Percentiles rank a stretch among this genome's conserved stretches.
These are phyloP conservation scores for Clarias laeviceps DNA, from an alignment of 2,797 vertebrate genomes.

Conservation along the genomic window DNA sequence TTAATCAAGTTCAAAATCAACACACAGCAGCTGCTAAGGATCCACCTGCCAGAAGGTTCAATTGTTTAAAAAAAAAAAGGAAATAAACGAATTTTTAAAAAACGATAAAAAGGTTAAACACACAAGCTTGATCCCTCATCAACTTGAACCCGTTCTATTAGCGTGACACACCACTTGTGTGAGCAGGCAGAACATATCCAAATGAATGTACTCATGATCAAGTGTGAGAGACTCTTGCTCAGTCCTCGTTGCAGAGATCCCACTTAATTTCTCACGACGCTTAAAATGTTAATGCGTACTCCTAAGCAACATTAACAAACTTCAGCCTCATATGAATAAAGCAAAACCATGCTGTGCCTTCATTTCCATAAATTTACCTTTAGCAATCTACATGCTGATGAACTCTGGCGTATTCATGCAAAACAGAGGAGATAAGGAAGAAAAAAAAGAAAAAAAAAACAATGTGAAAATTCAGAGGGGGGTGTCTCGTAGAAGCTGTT, in stretches of 20 bases:
- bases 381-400: conserved; percentile 78
- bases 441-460: conserved; percentile 39
- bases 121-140: conserved; percentile 15
- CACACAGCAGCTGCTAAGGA: background rate
- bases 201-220: conserved; percentile 6
- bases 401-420: conserved; percentile 68
- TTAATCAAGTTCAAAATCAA: background rate
- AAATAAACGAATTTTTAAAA: background rate
- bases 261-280: conserved; percentile 30
- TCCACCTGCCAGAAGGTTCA: background rate
- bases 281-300: conserved; percentile 51
- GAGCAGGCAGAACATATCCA: background rate
- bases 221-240: conserved; percentile 18
- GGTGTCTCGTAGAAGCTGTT: conserved; percentile 24
- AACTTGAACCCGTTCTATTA: background rate
- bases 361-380: conserved; percentile 78
- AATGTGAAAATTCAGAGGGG: conserved; percentile 34
- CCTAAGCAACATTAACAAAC: conserved; percentile 38
- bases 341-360: conserved; percentile 48
- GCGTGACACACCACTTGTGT: background rate
- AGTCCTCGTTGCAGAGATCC: conserved; percentile 24
- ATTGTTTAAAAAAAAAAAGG: background rate
- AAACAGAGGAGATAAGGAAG: conserved; percentile 60
- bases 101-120: background rate
- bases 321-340: conserved; percentile 51